Percentiles rank a stretch among this genome's conserved stretches.
Conservation (phyloP, 2,113 vertebrate species). For the Pseudois nayaur region DNA sequence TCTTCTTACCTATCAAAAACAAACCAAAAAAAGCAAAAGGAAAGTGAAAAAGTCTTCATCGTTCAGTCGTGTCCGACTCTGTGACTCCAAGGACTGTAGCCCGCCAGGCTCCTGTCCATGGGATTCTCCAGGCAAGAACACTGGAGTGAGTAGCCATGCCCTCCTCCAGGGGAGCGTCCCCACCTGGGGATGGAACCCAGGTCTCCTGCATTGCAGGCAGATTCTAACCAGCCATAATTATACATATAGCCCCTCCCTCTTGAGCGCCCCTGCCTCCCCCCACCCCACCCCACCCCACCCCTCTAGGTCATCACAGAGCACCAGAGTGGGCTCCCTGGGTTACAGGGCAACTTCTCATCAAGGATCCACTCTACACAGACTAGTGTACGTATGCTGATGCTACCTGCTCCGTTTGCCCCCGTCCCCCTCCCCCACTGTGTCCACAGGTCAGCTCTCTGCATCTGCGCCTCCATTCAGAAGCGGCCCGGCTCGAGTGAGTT, state of each 20-base stretch:
- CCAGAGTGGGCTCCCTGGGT: background rate
- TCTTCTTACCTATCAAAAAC: background rate
- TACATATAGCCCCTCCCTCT: background rate
- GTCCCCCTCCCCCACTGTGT: background rate
- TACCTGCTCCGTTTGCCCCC: fast-evolving
- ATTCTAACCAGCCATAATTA: background rate
- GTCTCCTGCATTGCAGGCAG: background rate
- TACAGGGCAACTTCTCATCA: background rate
- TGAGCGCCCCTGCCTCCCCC: background rate
- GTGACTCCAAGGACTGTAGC: background rate
- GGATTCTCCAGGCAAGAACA: background rate
- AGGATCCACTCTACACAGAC: background rate
- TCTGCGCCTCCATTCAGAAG: background rate
- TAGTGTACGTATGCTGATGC: background rate
- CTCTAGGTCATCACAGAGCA: background rate
- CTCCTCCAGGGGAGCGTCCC: background rate
- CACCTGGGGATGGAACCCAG: background rate
- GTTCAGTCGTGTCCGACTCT: background rate
- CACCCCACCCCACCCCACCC: background rate
- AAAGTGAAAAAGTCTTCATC: background rate
- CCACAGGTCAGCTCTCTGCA: background rate
- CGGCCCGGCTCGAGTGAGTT: background rate
- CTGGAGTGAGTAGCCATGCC: background rate
- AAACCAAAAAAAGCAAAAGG: background rate
- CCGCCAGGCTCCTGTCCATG: background rate